Evolutionary conservation across 2,797 vertebrate genomes (phyloP).

Genomic region (Hafferia zeledoni): DNA sequence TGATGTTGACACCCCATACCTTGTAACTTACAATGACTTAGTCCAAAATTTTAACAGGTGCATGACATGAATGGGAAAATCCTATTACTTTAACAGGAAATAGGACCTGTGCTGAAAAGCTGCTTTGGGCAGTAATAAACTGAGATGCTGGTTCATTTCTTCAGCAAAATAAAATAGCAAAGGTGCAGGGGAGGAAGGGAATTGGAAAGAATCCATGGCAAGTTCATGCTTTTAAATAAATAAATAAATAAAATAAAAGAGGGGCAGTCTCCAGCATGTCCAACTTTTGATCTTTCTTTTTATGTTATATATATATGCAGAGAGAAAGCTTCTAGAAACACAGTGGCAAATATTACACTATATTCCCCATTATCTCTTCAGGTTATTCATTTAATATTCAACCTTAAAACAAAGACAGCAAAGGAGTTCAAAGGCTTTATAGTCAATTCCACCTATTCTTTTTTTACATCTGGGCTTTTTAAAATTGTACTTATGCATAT

Average conservation of each 20-base stretch:
- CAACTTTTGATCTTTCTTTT: not conserved
- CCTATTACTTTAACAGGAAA: not conserved
- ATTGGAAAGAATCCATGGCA: not conserved
- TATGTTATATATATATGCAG: not conserved
- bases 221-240: not conserved
- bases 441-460: not conserved
- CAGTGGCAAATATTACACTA: not conserved
- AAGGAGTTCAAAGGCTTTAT: not conserved
- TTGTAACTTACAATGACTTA: not conserved
- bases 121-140: not conserved
- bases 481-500: not conserved
- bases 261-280: not conserved
- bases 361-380: not conserved
- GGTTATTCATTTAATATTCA: not conserved
- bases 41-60: not conserved
- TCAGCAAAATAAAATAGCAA: not conserved
- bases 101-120: not conserved
- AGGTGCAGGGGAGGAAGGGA: too few relatives aligned
- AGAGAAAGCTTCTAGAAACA: not conserved
- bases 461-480: not conserved
- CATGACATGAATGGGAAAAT: not conserved
- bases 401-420: not conserved
- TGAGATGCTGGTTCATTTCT: not conserved
- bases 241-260: not conserved
- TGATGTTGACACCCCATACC: not conserved